Percentiles rank a stretch among this genome's conserved stretches.
These are phyloP conservation scores for Drosophila obscura DNA, from an alignment of 1,140 invertebrate genomes.

Conservation along the genomic window DNA sequence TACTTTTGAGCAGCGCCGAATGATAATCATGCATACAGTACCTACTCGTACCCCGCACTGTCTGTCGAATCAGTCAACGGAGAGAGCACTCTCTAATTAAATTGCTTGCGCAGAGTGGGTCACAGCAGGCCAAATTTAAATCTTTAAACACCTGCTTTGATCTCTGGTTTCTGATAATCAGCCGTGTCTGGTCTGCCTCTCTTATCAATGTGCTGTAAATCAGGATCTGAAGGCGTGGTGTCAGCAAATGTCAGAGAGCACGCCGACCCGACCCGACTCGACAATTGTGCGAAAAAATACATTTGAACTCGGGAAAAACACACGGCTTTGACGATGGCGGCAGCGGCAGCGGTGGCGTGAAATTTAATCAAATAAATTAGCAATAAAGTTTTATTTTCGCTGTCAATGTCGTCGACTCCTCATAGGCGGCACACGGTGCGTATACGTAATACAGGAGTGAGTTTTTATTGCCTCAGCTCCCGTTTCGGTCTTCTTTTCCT, in stretches of 20 bases:
- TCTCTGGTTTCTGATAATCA: constrained; percentile 46
- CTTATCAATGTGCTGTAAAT: constrained; percentile 70
- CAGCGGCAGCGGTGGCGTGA: constrained; percentile 48
- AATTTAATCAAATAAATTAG: constrained; percentile 83
- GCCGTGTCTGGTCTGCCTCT: constrained; percentile 34
- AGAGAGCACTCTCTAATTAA: constrained; percentile 62
- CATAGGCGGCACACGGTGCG: constrained; percentile 44
- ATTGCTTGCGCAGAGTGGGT: constrained; percentile 56
- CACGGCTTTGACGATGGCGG: constrained; percentile 9
- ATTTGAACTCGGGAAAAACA: constrained; percentile 48
- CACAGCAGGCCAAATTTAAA: constrained; percentile 36
- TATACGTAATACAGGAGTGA: constrained; percentile 60
- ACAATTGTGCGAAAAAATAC: constrained; percentile 36
- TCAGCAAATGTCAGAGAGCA: constrained; percentile 64
- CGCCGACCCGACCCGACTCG: constrained; percentile 1
- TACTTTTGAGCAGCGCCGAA: constrained; percentile 54
- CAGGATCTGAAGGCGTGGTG: constrained; percentile 34
- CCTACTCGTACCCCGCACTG: constrained; percentile 30
- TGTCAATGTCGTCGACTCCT: constrained; percentile 45
- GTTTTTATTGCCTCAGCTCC: constrained; percentile 40
- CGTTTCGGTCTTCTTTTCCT: constrained; percentile 8
- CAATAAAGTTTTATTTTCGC: constrained; percentile 77
- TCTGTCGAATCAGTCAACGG: constrained; percentile 5
- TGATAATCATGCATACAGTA: constrained; percentile 26
- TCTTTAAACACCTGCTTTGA: constrained; percentile 57